A percentile compares a stretch with the other conserved stretches of the same genome.
These are phyloP conservation scores for Martes flavigula DNA, from an alignment of 2,797 vertebrate species.

Conservation along the genomic window DNA sequence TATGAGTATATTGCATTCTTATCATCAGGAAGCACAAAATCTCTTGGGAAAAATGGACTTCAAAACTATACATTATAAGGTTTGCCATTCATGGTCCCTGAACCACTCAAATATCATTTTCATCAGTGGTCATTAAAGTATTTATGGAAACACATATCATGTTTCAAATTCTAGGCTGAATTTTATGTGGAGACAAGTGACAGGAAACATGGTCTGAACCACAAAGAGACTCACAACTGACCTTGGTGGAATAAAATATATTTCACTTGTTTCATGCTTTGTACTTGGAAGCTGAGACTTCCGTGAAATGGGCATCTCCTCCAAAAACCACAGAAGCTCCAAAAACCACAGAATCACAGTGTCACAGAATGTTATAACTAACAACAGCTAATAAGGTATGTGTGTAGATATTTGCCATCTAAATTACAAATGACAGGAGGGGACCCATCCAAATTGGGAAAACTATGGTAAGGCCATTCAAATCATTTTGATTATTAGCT, in stretches of 20 bases:
- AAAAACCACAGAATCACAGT: not conserved
- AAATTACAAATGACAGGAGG: not conserved
- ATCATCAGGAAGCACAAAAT: not conserved
- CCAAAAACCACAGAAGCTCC: not conserved
- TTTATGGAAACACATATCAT: not conserved
- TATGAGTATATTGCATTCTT: not conserved
- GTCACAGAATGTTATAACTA: not conserved
- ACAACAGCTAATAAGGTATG: not conserved
- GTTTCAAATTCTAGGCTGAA: not conserved
- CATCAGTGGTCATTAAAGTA: slow-evolving; percentile 8
- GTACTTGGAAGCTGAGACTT: not conserved
- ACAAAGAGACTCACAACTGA: not conserved
- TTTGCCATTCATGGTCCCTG: not conserved
- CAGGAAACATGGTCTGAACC: not conserved
- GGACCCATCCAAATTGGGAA: not conserved
- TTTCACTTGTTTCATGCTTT: not conserved
- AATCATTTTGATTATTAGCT: not conserved
- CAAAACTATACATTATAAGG: not conserved
- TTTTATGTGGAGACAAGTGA: not conserved
- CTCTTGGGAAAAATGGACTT: not conserved
- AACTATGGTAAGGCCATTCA: not conserved
- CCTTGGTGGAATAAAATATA: not conserved
- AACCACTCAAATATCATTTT: not conserved
- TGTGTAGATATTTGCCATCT: not conserved
- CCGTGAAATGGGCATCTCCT: not conserved